Conservation (phyloP, 2,888 invertebrate genomes). For the Acanthosepion esculentum region DNA sequence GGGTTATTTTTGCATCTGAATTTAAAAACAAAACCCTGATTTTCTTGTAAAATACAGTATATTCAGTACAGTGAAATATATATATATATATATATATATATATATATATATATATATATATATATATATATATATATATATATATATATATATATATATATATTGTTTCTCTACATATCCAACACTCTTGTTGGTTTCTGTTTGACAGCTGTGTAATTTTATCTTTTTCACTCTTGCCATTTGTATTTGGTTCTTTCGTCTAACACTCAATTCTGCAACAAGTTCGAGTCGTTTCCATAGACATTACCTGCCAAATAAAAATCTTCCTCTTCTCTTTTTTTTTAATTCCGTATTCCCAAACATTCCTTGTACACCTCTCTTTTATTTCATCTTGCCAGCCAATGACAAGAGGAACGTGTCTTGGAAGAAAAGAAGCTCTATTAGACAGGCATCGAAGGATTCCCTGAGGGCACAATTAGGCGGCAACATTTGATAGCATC, state of each 20-base stretch:
- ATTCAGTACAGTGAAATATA: too few relatives aligned
- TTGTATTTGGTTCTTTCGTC: too few relatives aligned
- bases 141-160: not conserved
- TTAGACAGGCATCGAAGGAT: not conserved
- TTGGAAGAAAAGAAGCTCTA: not conserved
- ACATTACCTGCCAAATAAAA: too few relatives aligned
- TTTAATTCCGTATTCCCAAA: not conserved
- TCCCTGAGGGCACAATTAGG: not conserved
- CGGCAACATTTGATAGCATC: not conserved
- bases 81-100: not conserved
- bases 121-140: not conserved
- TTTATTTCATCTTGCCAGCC: not conserved
- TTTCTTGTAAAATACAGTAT: too few relatives aligned
- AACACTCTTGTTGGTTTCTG: too few relatives aligned
- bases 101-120: too few relatives aligned
- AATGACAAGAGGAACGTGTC: not conserved
- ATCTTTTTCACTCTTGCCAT: too few relatives aligned
- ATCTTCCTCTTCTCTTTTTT: not conserved
- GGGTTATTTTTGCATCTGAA: too few relatives aligned
- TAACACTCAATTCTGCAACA: too few relatives aligned
- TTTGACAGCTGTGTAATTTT: too few relatives aligned
- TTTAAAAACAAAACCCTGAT: too few relatives aligned
- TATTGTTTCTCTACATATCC: not conserved
- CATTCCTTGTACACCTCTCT: not conserved
- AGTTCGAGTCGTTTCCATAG: too few relatives aligned